A percentile compares a stretch with the other conserved stretches of the same genome.
phyloP scores from a whole-genome alignment of 1,140 invertebrate species.

The Bursaphelenchus mucronatus region DNA sequence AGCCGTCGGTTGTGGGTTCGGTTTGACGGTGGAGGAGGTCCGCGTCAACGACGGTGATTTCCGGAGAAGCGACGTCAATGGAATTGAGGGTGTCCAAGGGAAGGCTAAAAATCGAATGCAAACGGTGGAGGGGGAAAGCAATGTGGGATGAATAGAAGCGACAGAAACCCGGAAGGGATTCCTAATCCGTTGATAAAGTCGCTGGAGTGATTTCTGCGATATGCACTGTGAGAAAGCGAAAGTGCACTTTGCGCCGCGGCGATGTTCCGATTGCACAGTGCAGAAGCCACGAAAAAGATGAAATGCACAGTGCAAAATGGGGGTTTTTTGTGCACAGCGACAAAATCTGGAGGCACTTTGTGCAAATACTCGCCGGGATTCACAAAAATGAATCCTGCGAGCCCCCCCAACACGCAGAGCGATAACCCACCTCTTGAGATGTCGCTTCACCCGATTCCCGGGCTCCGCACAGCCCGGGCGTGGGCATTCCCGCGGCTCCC shows the following conservation, averaged over 20 bases:
- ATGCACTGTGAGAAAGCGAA: too few relatives aligned
- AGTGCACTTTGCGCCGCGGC: too few relatives aligned
- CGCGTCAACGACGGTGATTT: constrained; percentile 22
- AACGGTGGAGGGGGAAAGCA: too few relatives aligned
- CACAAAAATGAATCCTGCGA: neutral
- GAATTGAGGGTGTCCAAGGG: constrained; percentile 13
- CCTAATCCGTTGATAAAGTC: too few relatives aligned
- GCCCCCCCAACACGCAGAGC: too few relatives aligned
- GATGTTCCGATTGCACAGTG: too few relatives aligned
- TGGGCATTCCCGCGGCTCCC: constrained; percentile 39
- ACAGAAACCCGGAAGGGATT: too few relatives aligned
- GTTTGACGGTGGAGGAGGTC: neutral
- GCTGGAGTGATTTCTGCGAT: too few relatives aligned
- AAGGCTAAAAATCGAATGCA: neutral
- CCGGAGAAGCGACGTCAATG: constrained; percentile 21
- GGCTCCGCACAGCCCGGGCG: constrained; percentile 48
- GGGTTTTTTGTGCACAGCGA: neutral
- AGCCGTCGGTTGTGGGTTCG: neutral
- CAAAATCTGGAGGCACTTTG: neutral
- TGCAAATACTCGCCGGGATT: neutral
- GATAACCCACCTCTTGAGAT: constrained; percentile 2
- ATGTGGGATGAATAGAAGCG: too few relatives aligned
- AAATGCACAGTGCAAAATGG: neutral
- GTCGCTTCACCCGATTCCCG: constrained; percentile 28
- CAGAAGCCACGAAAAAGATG: too few relatives aligned